Conservation (phyloP, 2,113 vertebrate genomes). For the Apeltes quadracus region DNA sequence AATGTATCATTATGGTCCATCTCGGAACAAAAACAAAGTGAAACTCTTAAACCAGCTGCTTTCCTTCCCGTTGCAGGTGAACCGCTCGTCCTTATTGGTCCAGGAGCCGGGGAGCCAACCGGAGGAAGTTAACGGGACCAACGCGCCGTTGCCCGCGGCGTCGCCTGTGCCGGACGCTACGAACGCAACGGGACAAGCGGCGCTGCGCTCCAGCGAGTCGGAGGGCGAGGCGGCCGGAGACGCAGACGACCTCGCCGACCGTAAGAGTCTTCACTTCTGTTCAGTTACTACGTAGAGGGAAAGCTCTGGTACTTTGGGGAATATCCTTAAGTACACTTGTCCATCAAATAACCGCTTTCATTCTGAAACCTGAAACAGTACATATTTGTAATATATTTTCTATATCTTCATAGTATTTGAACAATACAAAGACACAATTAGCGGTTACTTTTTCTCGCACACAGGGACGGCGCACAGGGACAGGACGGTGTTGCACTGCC, state of each 20-base stretch:
- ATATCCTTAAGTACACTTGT: too few relatives aligned
- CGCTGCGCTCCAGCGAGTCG: conserved; percentile 67
- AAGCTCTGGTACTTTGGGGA: too few relatives aligned
- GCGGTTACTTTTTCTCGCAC: conserved; percentile 47
- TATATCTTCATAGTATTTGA: too few relatives aligned
- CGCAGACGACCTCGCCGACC: conserved; percentile 47
- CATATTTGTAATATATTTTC: too few relatives aligned
- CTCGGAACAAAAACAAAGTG: background rate
- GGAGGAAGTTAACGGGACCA: conserved; percentile 73
- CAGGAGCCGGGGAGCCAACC: conserved; percentile 52
- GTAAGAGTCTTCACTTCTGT: conserved; percentile 24
- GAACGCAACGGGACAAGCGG: conserved; percentile 27
- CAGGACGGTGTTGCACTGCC: conserved; percentile 90
- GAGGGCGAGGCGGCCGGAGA: conserved; percentile 67
- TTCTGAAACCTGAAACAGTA: too few relatives aligned
- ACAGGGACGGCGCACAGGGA: conserved; percentile 83
- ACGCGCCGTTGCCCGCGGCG: conserved; percentile 22
- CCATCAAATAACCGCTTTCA: too few relatives aligned
- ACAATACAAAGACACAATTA: too few relatives aligned
- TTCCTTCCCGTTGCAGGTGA: conserved; percentile 66
- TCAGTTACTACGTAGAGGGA: too few relatives aligned
- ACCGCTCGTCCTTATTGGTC: conserved; percentile 78
- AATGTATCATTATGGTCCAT: background rate
- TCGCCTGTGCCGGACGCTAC: conserved; percentile 42
- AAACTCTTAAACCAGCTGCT: background rate